A percentile compares a stretch with the other conserved stretches of the same genome.
phyloP scores from a whole-genome alignment of 2,888 invertebrate genomes.

The Seladonia tumulorum region DNA sequence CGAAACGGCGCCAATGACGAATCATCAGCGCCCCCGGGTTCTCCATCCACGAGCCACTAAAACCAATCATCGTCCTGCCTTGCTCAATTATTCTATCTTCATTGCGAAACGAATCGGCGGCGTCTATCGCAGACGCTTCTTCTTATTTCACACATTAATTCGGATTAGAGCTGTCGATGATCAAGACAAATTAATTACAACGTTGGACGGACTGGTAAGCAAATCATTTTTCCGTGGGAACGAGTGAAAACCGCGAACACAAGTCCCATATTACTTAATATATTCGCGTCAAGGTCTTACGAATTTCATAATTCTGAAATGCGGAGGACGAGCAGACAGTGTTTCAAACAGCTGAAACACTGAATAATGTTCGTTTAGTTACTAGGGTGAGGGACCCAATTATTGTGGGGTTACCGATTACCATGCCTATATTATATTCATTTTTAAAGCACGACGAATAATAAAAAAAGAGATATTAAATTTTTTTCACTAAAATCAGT shows the following conservation, averaged over 20 bases:
- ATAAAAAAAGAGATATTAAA: no score
- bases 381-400: no score
- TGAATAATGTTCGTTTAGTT: neutral
- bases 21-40: neutral
- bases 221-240: neutral
- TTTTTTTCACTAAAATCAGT: no score
- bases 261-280: neutral
- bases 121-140: neutral
- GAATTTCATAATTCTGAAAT: neutral
- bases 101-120: constrained; percentile 24
- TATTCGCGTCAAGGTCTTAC: neutral
- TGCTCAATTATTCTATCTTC: neutral
- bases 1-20: neutral
- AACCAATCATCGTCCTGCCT: neutral
- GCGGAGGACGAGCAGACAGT: neutral
- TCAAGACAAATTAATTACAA: neutral
- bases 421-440: no score
- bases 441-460: no score
- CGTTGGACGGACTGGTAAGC: neutral
- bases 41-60: constrained; percentile 1
- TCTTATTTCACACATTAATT: constrained; percentile 23
- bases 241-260: neutral
- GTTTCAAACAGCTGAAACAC: neutral
- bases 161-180: neutral
- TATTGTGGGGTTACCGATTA: no score